Evolutionary conservation across 2,113 vertebrate species (phyloP).

Genomic region (Phrynocephalus versicolor): DNA sequence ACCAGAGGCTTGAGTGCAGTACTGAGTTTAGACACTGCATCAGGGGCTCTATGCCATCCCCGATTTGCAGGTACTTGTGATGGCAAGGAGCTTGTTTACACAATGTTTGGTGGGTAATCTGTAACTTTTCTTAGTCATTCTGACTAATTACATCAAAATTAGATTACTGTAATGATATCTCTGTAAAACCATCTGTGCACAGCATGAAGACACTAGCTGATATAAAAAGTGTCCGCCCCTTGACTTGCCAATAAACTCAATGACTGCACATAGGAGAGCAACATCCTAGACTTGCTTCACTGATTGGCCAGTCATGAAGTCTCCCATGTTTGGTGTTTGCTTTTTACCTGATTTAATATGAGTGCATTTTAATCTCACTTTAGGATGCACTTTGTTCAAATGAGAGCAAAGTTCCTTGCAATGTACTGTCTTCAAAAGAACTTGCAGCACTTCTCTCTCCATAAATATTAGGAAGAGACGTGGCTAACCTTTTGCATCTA

Average conservation of each 20-base stretch:
- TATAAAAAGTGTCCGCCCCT: neutral
- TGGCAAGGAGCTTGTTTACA: too few species aligned
- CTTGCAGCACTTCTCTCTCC: neutral
- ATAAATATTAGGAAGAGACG: neutral
- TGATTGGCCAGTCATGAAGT: neutral
- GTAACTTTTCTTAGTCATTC: too few species aligned
- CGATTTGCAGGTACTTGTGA: too few species aligned
- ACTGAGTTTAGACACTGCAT: too few species aligned
- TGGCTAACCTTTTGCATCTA: slow-evolving; percentile 14
- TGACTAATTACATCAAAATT: too few species aligned
- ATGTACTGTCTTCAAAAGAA: neutral
- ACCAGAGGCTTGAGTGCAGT: too few species aligned
- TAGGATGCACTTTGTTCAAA: neutral
- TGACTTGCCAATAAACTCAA: neutral
- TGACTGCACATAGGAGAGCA: neutral
- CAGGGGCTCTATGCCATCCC: too few species aligned
- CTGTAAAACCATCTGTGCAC: too few species aligned
- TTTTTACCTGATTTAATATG: neutral
- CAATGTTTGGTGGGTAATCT: too few species aligned
- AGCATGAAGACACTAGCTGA: too few species aligned
- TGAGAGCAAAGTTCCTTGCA: neutral
- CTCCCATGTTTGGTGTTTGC: neutral
- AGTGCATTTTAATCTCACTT: too few species aligned
- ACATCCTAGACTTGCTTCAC: neutral
- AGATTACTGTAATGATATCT: too few species aligned